Evolutionary conservation across 1,140 invertebrate species (phyloP), one percentile per base, ranked within the genome.

Genomic region (Pseudomyrmex dendroicus): DNA sequence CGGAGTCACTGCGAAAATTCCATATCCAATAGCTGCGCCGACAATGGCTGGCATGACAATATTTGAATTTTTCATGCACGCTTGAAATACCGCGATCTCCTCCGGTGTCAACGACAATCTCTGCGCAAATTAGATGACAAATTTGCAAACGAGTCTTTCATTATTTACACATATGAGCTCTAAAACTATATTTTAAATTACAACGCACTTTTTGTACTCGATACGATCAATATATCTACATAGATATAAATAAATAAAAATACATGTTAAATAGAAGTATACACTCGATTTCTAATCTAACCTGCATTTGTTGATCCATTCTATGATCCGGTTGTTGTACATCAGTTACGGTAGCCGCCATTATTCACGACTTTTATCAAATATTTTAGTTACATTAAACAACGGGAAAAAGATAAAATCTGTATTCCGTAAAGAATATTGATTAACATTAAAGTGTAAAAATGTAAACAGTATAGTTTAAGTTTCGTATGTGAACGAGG

Each of bases 221-320:
- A 35, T 35, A 35, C 35, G 0, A 35, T 35, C 5, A 7, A 35
- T 35, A 35, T 7, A 35, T 35, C 35, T 35, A 35, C 3, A n/a
- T 57, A 52, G 12, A 35, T 64, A 1, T 44, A 64, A 64, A 35
- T 46, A 48, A 46, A 8, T 12, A 73, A 25, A 13, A 13, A 1
- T 10, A 64, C 2, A 35, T 35, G 35, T 35, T 35, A 35, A 35
- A 35, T 35, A 35, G 0, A 1, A 35, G 25, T 25, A 25, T 0
- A 35, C 35, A 35, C 35, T 25, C 0, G 15, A 2, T 9, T 22
- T 4, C 62, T 77, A 77, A 77, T 62, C 73, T 77, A 77, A 77
- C 73, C 73, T 77, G 46, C 2, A 2, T 7, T 7, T n/a, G 15
- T 2, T 2, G 15, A 44, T 20, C 9, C 2, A 25, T 25, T 8